phyloP scores from a whole-genome alignment of 2,888 invertebrate species.

The Volucella bombylans region DNA sequence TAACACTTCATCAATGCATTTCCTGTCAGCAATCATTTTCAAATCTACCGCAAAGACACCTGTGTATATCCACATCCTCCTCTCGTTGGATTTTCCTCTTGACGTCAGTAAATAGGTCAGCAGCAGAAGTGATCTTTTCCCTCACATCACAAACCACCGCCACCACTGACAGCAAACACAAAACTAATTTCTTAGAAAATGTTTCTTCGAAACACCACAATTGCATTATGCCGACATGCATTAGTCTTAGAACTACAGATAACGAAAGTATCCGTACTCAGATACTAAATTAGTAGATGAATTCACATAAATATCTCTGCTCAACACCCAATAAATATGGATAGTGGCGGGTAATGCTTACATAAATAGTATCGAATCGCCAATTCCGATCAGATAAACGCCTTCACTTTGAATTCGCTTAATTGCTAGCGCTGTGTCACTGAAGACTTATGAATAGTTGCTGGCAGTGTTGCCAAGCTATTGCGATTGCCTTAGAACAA shows the following conservation, averaged over 20 bases:
- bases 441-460: too few relatives aligned
- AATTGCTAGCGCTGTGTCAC: conserved; percentile 36
- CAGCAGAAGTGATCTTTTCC: conserved; percentile 1
- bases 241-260: too few relatives aligned
- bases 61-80: conserved; percentile 16
- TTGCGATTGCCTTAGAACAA: too few relatives aligned
- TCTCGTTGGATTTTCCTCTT: conserved; percentile 49
- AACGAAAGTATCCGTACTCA: not conserved
- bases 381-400: conserved; percentile 69
- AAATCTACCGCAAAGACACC: conserved; percentile 1
- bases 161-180: conserved; percentile 8
- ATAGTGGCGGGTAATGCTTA: conserved; percentile 63
- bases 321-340: conserved; percentile 69
- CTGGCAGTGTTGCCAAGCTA: too few relatives aligned
- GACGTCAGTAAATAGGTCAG: conserved; percentile 60
- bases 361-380: conserved; percentile 65
- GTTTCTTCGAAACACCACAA: conserved; percentile 45
- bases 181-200: conserved; percentile 44
- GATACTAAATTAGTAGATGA: conserved; percentile 68
- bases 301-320: conserved; percentile 63
- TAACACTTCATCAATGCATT: conserved; percentile 15
- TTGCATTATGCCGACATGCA: conserved; percentile 39
- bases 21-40: not conserved
- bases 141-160: conserved; percentile 22
- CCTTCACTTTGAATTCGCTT: conserved; percentile 36